A percentile compares a stretch with the other conserved stretches of the same genome.
These are phyloP conservation scores for Netelia inedita DNA, from an alignment of 2,888 invertebrate genomes.

Conservation along the genomic window DNA sequence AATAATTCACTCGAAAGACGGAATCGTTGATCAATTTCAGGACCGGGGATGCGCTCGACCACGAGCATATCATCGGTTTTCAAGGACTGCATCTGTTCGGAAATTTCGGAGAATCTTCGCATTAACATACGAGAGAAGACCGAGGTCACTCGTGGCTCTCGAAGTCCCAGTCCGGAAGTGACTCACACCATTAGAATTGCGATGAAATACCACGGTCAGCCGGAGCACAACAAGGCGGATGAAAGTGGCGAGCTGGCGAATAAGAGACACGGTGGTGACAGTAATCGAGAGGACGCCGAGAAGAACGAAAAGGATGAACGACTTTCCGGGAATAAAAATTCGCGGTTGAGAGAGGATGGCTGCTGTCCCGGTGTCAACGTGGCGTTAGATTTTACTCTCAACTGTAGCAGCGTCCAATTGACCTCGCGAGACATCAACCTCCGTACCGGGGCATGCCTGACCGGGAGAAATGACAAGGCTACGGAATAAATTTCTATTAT, in stretches of 20 bases:
- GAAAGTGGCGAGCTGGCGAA: slow-evolving; percentile 56
- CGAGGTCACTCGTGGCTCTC: slow-evolving; percentile 73
- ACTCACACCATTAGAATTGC: slow-evolving; percentile 82
- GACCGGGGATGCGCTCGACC: slow-evolving; percentile 60
- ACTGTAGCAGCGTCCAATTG: slow-evolving; percentile 81
- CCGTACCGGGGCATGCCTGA: slow-evolving; percentile 67
- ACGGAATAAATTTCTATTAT: slow-evolving; percentile 48
- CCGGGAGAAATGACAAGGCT: slow-evolving; percentile 52
- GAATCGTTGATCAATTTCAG: slow-evolving; percentile 70
- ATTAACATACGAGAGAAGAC: slow-evolving; percentile 77
- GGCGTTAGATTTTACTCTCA: slow-evolving; percentile 80
- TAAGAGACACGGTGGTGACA: slow-evolving; percentile 51
- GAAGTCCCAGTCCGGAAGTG: slow-evolving; percentile 81
- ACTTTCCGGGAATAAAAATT: slow-evolving; percentile 44
- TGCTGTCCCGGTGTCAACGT: slow-evolving; percentile 77
- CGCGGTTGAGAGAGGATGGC: slow-evolving; percentile 63
- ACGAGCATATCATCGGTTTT: slow-evolving; percentile 43
- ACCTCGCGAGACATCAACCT: slow-evolving; percentile 78
- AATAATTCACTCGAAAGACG: neutral
- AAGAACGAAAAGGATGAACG: slow-evolving; percentile 40
- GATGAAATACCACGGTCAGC: slow-evolving; percentile 80
- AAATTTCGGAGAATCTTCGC: slow-evolving; percentile 78
- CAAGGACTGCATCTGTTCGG: slow-evolving; percentile 79
- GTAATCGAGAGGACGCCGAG: slow-evolving; percentile 41
- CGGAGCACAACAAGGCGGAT: slow-evolving; percentile 51